Conservation (phyloP, 1,140 invertebrate species). For the Drosophila nigromelanica region DNA sequence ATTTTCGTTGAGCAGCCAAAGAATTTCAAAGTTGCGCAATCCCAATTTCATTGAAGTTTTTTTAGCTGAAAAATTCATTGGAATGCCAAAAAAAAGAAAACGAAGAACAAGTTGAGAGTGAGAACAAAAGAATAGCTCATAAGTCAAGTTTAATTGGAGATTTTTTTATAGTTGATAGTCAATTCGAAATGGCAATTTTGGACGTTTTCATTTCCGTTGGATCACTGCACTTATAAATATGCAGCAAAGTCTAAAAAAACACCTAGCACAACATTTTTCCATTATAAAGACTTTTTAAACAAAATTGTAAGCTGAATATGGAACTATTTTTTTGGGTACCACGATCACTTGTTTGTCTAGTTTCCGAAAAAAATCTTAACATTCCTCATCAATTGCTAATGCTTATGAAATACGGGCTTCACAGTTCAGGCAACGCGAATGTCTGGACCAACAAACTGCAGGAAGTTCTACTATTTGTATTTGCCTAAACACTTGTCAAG, state of each 20-base stretch:
- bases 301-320: no score
- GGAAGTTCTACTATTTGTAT: constrained; percentile 50
- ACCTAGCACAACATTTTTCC: no score
- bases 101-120: no score
- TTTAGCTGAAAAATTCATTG: constrained; percentile 2
- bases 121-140: no score
- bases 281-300: no score
- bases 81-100: neutral
- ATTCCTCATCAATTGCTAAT: neutral
- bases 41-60: constrained; percentile 44
- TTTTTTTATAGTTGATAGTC: no score
- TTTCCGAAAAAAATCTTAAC: neutral
- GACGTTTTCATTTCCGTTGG: no score
- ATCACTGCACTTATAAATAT: no score
- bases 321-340: no score
- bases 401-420: constrained; percentile 34
- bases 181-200: no score
- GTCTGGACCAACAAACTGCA: constrained; percentile 31
- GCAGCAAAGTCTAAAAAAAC: no score
- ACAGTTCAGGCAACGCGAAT: constrained; percentile 13
- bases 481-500: constrained; percentile 52
- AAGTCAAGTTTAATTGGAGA: no score
- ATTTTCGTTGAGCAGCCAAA: constrained; percentile 20
- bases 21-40: constrained; percentile 43
- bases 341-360: neutral